Base-by-base conservation (phyloP, 2,888 invertebrate genomes). In the Hirtodrosophila trivittata region DNA sequence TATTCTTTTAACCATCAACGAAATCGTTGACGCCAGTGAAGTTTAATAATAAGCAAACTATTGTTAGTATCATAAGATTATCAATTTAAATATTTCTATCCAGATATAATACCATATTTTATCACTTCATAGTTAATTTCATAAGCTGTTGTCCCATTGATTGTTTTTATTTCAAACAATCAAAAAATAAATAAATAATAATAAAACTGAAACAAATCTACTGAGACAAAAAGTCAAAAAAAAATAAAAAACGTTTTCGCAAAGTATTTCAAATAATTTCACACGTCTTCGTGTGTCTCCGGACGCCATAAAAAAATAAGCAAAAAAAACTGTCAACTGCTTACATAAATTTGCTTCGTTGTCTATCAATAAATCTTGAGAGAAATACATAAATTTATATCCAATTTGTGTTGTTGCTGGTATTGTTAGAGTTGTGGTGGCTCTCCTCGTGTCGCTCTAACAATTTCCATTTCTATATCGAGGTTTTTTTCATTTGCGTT, bases 361-460 rank as follows among this genome's bases (percentile, higher is more conserved):
- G 69, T 76, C 72, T 65, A 66, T 78, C 84, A 78, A 82, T 82
- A 83, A 83, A 82, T 82, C 78, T 77, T 43, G 57, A 41, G 49
- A 41, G 26, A 62, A 72, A 75, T 51, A 66, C 70, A 70, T 81
- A 76, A 75, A 55, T 73, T 57, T 52, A 57, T 50, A 12, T 21
- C n/a, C 56, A 51, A 69, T 54, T 66, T 32, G 38, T 30, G 35
- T 32, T 21, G 28, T 38, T 39, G 28, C 5, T 52, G 68, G 10
- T 67, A 30, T 65, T 37, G 25, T 26, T 32, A 10, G 46, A 59
- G 42, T 45, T 59, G 58, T 30, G 52, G 30, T 26, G 26, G 12
- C n/a, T 35, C n/a, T 18, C 16, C 45, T 45, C 37, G 25, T 26
- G 32, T 50, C 13, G 64, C 52, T 21, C 8, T 10, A 46, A 47